Percentiles rank a stretch among this genome's conserved stretches.
Evolutionary conservation across 2,113 vertebrate species (phyloP).

Genomic region (Strigops habroptila): DNA sequence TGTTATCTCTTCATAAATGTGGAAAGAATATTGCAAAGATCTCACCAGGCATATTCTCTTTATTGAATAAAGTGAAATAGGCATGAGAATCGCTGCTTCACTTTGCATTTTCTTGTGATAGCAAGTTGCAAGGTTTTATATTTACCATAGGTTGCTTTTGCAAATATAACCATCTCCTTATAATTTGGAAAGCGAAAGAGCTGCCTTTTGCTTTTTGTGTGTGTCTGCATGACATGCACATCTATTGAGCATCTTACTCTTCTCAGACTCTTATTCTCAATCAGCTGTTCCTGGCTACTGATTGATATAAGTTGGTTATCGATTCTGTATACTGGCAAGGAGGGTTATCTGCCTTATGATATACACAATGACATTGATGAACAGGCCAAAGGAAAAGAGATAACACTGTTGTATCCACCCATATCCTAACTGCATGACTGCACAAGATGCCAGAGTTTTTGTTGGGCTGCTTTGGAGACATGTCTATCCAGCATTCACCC

Average conservation of each 20-base stretch:
- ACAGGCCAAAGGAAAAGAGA: background rate
- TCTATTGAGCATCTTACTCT: background rate
- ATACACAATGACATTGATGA: background rate
- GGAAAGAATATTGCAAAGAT: background rate
- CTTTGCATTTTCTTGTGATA: background rate
- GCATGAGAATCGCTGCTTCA: background rate
- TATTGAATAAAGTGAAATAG: background rate
- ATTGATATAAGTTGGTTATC: accelerated
- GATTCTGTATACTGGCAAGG: background rate
- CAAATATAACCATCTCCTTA: background rate
- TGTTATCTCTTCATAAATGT: background rate
- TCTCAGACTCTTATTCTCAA: background rate
- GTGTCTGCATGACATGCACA: background rate
- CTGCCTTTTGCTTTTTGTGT: background rate
- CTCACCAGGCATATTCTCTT: background rate
- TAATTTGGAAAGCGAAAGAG: background rate
- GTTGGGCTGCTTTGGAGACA: background rate
- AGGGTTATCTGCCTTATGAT: background rate
- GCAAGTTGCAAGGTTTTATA: background rate
- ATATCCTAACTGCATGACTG: background rate
- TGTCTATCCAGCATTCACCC: background rate
- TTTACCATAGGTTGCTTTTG: background rate
- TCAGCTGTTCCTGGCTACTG: background rate
- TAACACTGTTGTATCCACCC: background rate
- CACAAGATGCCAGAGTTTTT: background rate